Conservation (phyloP, 2,797 vertebrate genomes). For the Sorex maritimensis region DNA sequence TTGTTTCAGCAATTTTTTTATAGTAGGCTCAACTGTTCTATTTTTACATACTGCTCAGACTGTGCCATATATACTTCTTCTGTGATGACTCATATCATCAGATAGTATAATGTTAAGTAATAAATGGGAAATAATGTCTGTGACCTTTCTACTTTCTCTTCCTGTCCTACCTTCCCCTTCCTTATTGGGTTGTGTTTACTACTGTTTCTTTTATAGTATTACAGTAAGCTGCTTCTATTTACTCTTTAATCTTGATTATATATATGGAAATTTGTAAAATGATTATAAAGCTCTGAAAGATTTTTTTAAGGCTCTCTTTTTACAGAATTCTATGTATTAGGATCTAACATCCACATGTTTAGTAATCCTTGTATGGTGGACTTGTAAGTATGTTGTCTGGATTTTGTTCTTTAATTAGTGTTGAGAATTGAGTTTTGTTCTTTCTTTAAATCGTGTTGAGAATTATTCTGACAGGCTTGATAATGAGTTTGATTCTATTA, state of each 20-base stretch:
- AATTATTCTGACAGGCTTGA: constrained; percentile 29
- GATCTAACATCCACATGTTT: too few relatives aligned
- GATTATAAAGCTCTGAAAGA: too few relatives aligned
- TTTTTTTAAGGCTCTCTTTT: too few relatives aligned
- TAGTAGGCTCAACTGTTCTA: not conserved
- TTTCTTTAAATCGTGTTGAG: constrained; percentile 31
- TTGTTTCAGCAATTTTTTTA: constrained; percentile 41
- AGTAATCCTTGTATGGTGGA: too few relatives aligned
- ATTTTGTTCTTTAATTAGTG: not conserved
- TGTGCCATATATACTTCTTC: not conserved
- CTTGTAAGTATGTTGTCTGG: too few relatives aligned
- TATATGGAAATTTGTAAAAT: not conserved
- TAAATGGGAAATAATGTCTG: constrained; percentile 16
- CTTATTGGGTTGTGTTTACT: not conserved
- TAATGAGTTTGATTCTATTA: not conserved
- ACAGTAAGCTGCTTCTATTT: constrained; percentile 29
- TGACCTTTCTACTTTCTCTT: not conserved
- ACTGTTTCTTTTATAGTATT: not conserved
- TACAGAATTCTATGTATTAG: too few relatives aligned
- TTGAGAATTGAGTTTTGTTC: constrained; percentile 31
- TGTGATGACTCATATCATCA: constrained; percentile 26
- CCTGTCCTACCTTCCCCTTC: not conserved
- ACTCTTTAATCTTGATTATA: constrained; percentile 21
- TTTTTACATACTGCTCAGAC: constrained; percentile 8
- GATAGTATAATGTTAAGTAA: constrained; percentile 1